Evolutionary conservation across 2,113 vertebrate species (phyloP).

Genomic region (Parus major): DNA sequence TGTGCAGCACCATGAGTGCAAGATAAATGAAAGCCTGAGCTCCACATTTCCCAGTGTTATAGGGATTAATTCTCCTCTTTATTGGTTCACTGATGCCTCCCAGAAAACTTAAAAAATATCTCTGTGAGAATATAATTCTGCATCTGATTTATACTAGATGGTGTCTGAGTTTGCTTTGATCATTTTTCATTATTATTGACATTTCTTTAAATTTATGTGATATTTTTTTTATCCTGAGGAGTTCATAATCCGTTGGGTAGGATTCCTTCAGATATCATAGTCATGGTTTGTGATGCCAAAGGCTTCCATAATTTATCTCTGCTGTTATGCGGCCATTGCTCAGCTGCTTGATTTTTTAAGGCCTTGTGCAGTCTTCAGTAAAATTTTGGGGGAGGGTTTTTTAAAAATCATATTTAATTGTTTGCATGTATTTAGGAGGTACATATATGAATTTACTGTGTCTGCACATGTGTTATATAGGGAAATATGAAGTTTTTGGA

Average conservation of each 20-base stretch:
- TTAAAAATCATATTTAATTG: neutral
- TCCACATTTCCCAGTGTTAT: slow-evolving; percentile 54
- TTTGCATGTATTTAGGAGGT: neutral
- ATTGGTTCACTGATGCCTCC: slow-evolving; percentile 17
- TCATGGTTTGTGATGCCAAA: neutral
- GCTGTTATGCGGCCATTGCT: neutral
- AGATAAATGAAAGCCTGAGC: slow-evolving; percentile 55
- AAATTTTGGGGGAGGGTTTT: neutral
- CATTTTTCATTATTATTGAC: neutral
- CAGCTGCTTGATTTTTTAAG: neutral
- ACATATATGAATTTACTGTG: neutral
- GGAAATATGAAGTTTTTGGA: neutral
- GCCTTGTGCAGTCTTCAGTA: neutral
- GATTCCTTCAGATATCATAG: neutral
- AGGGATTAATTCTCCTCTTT: slow-evolving; percentile 59
- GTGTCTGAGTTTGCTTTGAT: neutral
- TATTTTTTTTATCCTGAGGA: neutral
- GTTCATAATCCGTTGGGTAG: neutral
- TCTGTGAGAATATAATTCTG: slow-evolving; percentile 5
- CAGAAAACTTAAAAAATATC: neutral
- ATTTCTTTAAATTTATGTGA: neutral
- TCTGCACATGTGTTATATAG: neutral
- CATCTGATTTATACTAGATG: neutral
- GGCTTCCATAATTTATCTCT: neutral
- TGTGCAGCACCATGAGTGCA: slow-evolving; percentile 21